Conservation (phyloP, 2,797 vertebrate genomes). For the Moxostoma hubbsi region DNA sequence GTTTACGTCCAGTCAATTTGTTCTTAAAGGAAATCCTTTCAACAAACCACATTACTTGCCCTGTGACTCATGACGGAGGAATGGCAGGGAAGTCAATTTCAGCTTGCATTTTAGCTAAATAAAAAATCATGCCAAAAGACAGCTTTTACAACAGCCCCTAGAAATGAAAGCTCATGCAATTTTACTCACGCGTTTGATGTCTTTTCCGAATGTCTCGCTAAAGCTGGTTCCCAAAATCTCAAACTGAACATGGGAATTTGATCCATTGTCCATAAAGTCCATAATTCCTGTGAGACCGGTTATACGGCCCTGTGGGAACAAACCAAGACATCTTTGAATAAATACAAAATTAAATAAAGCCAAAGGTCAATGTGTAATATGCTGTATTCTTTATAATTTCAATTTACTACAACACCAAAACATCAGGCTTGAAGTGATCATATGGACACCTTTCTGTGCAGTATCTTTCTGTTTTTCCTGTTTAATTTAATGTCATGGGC, state of each 20-base stretch:
- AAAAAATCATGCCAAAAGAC: background rate
- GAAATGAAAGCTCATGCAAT: background rate
- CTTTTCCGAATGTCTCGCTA: conserved; percentile 98
- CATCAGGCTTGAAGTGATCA: no score
- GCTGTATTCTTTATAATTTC: background rate
- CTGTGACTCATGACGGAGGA: background rate
- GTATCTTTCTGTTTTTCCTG: no score
- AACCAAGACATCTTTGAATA: background rate
- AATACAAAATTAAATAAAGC: conserved; percentile 33
- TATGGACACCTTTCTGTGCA: no score
- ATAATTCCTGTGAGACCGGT: conserved; percentile 92
- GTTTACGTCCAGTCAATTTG: background rate
- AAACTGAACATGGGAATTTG: conserved; percentile 94
- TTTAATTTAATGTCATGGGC: no score
- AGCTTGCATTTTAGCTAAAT: conserved; percentile 13
- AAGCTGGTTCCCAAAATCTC: conserved; percentile 97
- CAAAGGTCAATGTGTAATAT: conserved; percentile 22
- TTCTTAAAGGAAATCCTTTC: background rate
- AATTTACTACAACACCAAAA: background rate
- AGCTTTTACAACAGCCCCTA: conserved; percentile 2
- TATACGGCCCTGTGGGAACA: conserved; percentile 81
- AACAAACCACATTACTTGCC: conserved; percentile 3
- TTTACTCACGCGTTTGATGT: conserved; percentile 89
- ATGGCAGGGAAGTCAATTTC: conserved; percentile 15
- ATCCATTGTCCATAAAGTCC: conserved; percentile 93